phyloP scores from a whole-genome alignment of 2,797 vertebrate genomes.

The Squalus acanthias region DNA sequence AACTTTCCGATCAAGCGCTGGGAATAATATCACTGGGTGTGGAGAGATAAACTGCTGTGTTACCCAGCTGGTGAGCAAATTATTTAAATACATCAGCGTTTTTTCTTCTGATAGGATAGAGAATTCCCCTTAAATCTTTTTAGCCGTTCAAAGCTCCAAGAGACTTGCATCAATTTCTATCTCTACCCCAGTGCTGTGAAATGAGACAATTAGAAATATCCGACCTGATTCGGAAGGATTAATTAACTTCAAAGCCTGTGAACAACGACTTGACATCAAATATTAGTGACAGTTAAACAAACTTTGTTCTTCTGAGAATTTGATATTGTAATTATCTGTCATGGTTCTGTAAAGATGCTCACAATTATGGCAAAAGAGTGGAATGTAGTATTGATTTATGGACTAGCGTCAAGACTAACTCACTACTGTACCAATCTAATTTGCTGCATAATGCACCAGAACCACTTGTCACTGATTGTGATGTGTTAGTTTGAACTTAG shows the following conservation, averaged over 20 bases:
- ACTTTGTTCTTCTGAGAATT: not conserved
- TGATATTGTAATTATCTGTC: conserved; percentile 18
- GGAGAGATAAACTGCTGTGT: not conserved
- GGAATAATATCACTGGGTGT: not conserved
- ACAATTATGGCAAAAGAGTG: not conserved
- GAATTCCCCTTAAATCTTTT: not conserved
- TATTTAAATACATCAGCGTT: not conserved
- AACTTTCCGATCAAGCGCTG: not conserved
- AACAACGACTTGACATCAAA: conserved; percentile 20
- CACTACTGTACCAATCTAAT: not conserved
- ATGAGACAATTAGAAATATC: not conserved
- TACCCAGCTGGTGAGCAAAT: not conserved
- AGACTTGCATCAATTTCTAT: not conserved
- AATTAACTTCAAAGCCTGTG: not conserved
- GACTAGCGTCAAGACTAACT: not conserved
- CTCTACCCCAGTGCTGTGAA: not conserved
- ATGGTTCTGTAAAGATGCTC: not conserved
- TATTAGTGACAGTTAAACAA: conserved; percentile 33
- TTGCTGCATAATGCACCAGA: not conserved
- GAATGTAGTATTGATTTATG: not conserved
- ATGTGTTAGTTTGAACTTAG: not conserved
- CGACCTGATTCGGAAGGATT: not conserved
- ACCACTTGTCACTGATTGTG: not conserved
- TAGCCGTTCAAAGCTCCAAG: not conserved
- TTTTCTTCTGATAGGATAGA: not conserved